Evolutionary conservation across 2,888 invertebrate genomes (phyloP), one percentile per base, ranked within the genome.

Genomic region (Hypselothyrea guttata): DNA sequence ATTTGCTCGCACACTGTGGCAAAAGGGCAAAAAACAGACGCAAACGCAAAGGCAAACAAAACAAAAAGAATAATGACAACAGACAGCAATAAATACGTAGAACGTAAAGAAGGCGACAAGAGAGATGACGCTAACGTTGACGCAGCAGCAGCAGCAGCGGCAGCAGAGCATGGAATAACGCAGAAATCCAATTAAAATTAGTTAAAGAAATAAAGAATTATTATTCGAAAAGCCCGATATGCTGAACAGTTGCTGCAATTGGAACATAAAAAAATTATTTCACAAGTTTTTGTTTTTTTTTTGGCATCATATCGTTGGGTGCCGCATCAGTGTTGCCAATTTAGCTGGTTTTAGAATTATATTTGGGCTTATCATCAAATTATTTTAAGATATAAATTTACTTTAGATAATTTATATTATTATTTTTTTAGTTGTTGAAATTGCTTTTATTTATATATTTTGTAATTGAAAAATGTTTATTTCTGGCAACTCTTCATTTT

Each of bases 151-250:
- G 37, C n/a, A 35, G 35, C 8, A 13, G 37, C 16, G 9, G 15
- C 37, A 9, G 4, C 37, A 15, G 57, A 52, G 51, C 28, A 41
- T 18, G 46, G 34, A 33, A 44, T 30, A 34, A 48, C 54, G 35
- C 40, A 34, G 53, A 73, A 84, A 77, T 71, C 71, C 59, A 78
- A 78, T 78, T 82, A 78, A 69, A 81, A 54, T 57, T 70, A 51
- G 66, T 77, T 69, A 28, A 64, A 53, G 18, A 34, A 61, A 84
- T 69, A 28, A 64, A 53, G 18, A 34, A 61, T 63, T 41, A 51
- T 42, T 41, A 59, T 47, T 65, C 59, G 42, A 37, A 71, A n/a
- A n/a, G n/a, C n/a, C n/a, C n/a, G n/a, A n/a, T n/a, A n/a, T 28
- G 53, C 40, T 56, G 55, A 34, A 40, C 35, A 54, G 46, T 34